Base-by-base conservation (phyloP, 1,140 invertebrate species). In the Alviniconcha marisindica region DNA sequence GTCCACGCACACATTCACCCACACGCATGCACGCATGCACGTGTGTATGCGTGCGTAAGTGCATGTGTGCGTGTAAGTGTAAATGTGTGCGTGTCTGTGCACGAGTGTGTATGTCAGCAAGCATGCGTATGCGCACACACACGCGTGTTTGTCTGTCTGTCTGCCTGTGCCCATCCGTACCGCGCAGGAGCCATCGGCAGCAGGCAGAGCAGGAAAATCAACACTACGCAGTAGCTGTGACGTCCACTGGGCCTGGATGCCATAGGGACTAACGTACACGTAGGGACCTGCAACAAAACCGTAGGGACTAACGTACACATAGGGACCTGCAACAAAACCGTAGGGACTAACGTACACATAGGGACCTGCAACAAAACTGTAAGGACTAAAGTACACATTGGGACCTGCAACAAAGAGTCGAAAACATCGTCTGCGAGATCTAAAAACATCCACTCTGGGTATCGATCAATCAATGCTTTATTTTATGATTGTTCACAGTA, bases 61-160 rank as follows among this genome's bases (percentile, higher is more conserved):
- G 60, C 24, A 24, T 63, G 60, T 63, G 60, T 63, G 60, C 24
- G 60, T 63, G 60, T 63, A 31, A 12, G 60, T 63, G 60, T 63
- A 24, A 12, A 24, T 63, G 60, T 63, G 60, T 63, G 60, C 24
- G 60, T 63, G 24, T 14, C 7, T n/a, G 24, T 63, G 24, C 24
- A 24, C 24, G 60, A 12, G 60, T 63, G 60, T 63, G 60, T 63
- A 24, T 63, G 60, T 63, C 4, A 12, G 60, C 24, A 24, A 12
- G 60, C 24, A 24, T 14, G 60, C 24, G 60, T 31, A 24, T 63
- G 60, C 24, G 60, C 24, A 31, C 24, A 24, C 24, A 24, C 24
- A 31, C 24, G 60, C 24, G 60, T 63, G 21, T 63, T 10, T 24
- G 60, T 63, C 5, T 31, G 42, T 42, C 36, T 74, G 38, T 24